phyloP scores from a whole-genome alignment of 1,140 invertebrate species.

The Ceratina japonica region DNA sequence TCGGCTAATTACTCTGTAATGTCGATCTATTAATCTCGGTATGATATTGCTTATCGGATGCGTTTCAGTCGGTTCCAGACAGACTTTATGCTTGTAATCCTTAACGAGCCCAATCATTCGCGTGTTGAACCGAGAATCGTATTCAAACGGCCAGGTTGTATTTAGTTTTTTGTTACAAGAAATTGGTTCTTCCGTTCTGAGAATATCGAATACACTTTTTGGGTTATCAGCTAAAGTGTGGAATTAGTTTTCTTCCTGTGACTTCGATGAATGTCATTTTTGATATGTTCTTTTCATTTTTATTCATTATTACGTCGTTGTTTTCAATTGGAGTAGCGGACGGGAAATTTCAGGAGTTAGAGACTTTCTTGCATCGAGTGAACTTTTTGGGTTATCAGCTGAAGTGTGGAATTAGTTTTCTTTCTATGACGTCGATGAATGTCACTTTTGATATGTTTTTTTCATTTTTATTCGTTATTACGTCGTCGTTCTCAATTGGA shows the following conservation, averaged over 20 bases:
- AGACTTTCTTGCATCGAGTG: not conserved
- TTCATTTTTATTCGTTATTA: too few relatives aligned
- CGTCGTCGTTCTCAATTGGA: too few relatives aligned
- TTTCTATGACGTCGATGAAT: too few relatives aligned
- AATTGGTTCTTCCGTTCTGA: not conserved
- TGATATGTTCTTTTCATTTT: too few relatives aligned
- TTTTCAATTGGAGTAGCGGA: not conserved
- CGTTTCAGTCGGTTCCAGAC: slow-evolving; percentile 9
- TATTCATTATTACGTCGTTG: too few relatives aligned
- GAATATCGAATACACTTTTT: too few relatives aligned
- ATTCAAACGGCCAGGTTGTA: not conserved
- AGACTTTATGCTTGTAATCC: slow-evolving; percentile 20
- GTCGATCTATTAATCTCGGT: slow-evolving; percentile 45
- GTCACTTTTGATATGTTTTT: too few relatives aligned
- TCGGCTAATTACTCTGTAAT: slow-evolving; percentile 43
- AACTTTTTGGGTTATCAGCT: too few relatives aligned
- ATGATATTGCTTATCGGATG: slow-evolving; percentile 32
- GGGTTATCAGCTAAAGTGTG: too few relatives aligned
- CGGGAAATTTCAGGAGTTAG: not conserved
- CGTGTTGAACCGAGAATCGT: not conserved
- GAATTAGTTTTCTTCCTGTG: too few relatives aligned
- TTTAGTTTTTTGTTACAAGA: not conserved
- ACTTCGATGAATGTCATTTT: too few relatives aligned
- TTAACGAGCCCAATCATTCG: slow-evolving; percentile 26
- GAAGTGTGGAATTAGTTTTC: too few relatives aligned